Evolutionary conservation across 1,140 invertebrate species (phyloP), one percentile per base, ranked within the genome.

Genomic region (Drosophila grimshawi): DNA sequence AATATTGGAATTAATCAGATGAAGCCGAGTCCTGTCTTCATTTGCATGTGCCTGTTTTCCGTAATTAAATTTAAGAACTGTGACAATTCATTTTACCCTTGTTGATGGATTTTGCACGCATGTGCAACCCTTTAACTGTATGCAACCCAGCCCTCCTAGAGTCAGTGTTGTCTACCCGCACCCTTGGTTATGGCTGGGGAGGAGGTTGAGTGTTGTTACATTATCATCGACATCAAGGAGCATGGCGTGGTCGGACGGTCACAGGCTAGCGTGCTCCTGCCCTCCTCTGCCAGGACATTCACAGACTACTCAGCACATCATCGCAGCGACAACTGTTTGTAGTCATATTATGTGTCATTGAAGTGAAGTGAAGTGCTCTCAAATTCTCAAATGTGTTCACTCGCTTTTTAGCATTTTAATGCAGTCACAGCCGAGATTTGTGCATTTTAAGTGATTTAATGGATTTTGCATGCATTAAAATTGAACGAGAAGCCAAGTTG

Each of bases 301-400:
- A 55, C 75, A 73, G 66, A 74, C 75, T 78, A 70, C 52, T 69
- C 57, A 27, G 51, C 69, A 61, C 60, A 72, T 63, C 77, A 45
- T 65, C 70, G 56, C 32, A 27, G 55, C 60, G 30, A 60, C 66
- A 57, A 82, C 68, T 83, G 80, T 90, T 81, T 86, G 75, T 91
- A 90, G 82, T 90, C 82, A 51, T 90, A 90, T 90, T 90, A 78
- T 83, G 68, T 90, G 88, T 90, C 86, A 90, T 63, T 53, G 81
- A 62, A 55, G 60, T 76, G 81, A 62, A 55, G 60, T 76, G 77
- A 90, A 90, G 82, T 88, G 75, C 56, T 78, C 81, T 86, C 86
- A 74, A 86, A 90, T 89, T 48, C 57, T 35, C 30, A 48, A 76
- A 43, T 43, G 39, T 48, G 69, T 45, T 71, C 59, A 59, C 55